A percentile compares a stretch with the other conserved stretches of the same genome.
Conservation (phyloP, 2,113 vertebrate genomes). For the Apteryx owenii region DNA sequence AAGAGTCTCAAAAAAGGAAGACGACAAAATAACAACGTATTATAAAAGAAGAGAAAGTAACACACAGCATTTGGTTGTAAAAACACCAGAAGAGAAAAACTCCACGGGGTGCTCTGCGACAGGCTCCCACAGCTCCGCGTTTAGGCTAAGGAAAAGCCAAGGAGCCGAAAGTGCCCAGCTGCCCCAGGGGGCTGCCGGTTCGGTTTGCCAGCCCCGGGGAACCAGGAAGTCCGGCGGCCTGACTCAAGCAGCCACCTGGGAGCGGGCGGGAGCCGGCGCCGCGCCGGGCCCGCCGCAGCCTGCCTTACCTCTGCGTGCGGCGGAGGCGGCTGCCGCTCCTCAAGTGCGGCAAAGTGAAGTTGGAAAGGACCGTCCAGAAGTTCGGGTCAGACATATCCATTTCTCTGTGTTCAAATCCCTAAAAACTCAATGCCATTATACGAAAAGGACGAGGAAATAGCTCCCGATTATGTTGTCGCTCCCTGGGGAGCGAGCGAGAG, state of each 20-base stretch:
- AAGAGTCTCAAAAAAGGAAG: neutral
- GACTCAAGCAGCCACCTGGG: neutral
- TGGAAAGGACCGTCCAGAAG: slow-evolving; percentile 89
- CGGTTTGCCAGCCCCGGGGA: neutral
- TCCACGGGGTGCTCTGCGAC: too few relatives aligned
- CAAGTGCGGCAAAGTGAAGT: slow-evolving; percentile 90
- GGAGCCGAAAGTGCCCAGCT: neutral
- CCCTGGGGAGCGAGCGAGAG: neutral
- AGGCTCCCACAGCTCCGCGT: neutral
- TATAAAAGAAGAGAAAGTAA: neutral
- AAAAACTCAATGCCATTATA: slow-evolving; percentile 57
- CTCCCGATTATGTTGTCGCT: slow-evolving; percentile 9
- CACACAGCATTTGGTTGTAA: too few relatives aligned
- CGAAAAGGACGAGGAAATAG: neutral
- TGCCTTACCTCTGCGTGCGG: slow-evolving; percentile 91
- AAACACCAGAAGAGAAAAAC: neutral
- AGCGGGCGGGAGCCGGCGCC: neutral
- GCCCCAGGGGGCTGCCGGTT: too few relatives aligned
- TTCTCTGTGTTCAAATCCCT: slow-evolving; percentile 57
- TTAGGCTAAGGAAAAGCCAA: neutral
- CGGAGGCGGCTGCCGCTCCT: slow-evolving; percentile 88
- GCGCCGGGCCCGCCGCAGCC: neutral
- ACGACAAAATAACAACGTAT: neutral
- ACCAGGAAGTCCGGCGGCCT: neutral
- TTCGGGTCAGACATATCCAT: slow-evolving; percentile 88